Evolutionary conservation across 2,797 vertebrate species (phyloP).

Genomic region (Lepus townsendii): DNA sequence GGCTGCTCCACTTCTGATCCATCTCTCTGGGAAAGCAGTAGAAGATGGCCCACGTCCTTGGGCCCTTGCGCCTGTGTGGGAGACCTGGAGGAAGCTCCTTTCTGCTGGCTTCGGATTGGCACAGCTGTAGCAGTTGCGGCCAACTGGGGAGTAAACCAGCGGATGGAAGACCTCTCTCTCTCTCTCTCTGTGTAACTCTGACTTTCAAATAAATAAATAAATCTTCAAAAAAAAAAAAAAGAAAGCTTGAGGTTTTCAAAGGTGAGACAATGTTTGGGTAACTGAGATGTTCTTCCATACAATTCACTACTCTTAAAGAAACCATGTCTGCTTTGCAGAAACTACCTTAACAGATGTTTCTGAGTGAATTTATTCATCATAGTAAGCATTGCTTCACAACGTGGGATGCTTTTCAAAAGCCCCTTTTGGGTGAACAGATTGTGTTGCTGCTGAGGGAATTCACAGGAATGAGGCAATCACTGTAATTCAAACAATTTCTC

Average conservation of each 20-base stretch:
- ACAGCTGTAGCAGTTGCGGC: too few species aligned
- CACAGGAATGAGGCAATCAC: constrained; percentile 78
- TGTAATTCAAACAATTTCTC: constrained; percentile 81
- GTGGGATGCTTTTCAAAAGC: constrained; percentile 78
- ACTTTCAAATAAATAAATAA: too few species aligned
- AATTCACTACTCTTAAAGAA: constrained; percentile 67
- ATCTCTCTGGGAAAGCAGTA: too few species aligned
- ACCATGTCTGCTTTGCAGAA: constrained; percentile 68
- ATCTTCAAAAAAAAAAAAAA: too few species aligned
- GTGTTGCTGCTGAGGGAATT: constrained; percentile 81
- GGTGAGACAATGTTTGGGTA: constrained; percentile 57
- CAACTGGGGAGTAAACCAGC: too few species aligned
- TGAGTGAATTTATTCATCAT: constrained; percentile 80
- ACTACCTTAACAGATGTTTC: constrained; percentile 78
- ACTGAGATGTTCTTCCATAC: constrained; percentile 38
- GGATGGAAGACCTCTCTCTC: too few species aligned
- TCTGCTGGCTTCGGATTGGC: too few species aligned
- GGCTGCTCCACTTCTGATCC: too few species aligned
- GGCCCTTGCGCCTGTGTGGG: too few species aligned
- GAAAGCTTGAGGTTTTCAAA: constrained; percentile 39
- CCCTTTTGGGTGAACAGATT: constrained; percentile 82
- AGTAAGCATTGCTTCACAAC: constrained; percentile 70
- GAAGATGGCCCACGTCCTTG: too few species aligned
- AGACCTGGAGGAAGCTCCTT: too few species aligned
- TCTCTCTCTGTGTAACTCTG: too few species aligned